Evolutionary conservation across 2,797 vertebrate genomes (phyloP).

Genomic region (Rhinoraja longicauda): DNA sequence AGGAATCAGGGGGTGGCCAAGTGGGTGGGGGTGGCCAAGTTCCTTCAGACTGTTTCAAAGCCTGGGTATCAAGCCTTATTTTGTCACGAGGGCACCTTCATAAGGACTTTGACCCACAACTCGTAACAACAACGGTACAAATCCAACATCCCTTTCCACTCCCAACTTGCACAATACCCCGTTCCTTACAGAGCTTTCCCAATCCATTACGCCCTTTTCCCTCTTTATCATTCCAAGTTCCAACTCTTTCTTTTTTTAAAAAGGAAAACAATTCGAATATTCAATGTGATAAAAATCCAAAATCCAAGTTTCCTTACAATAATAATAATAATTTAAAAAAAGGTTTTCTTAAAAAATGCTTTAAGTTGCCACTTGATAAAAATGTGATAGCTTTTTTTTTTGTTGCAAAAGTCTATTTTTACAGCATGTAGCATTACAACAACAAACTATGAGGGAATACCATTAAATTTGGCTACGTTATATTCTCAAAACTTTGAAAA

Average conservation of each 20-base stretch:
- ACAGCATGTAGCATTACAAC: conserved; percentile 21
- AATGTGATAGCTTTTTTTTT: conserved; percentile 33
- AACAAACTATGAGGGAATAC: conserved; percentile 13
- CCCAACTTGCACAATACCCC: background rate
- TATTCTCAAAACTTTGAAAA: conserved; percentile 16
- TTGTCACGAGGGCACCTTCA: background rate
- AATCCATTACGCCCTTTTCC: background rate
- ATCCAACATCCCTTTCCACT: background rate
- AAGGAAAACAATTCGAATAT: conserved; percentile 23
- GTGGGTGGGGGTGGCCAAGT: background rate
- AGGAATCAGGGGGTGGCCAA: background rate
- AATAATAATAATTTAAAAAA: conserved; percentile 30
- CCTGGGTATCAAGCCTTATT: background rate
- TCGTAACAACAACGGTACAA: background rate
- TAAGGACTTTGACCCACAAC: background rate
- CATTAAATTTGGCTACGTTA: conserved; percentile 22
- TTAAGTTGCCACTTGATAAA: conserved; percentile 27
- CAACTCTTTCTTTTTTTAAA: background rate
- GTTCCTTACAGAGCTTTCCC: background rate
- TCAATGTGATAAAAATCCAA: conserved; percentile 26
- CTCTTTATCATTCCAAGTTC: background rate
- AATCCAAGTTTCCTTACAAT: conserved; percentile 30
- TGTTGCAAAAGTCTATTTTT: conserved; percentile 32
- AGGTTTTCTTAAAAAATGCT: background rate
- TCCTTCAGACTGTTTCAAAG: background rate